phyloP scores from a whole-genome alignment of 2,888 invertebrate species.

The Sinopyrophorus schimmeli region DNA sequence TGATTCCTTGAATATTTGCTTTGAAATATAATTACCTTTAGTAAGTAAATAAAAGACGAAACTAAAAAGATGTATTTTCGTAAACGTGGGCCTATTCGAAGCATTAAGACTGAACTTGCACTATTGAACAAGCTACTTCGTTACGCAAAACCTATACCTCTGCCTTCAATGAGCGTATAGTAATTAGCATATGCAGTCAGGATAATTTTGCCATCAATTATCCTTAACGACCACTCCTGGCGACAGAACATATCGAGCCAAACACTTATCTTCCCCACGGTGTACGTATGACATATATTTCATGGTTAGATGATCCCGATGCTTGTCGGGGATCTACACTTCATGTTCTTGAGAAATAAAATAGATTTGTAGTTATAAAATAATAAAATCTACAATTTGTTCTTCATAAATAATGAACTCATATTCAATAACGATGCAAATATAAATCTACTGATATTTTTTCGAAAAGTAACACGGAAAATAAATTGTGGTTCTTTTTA shows the following conservation, averaged over 20 bases:
- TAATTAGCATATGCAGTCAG: conserved; percentile 42
- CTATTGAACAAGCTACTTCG: conserved; percentile 25
- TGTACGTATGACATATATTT: conserved; percentile 44
- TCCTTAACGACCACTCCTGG: conserved; percentile 45
- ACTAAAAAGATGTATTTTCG: too few relatives aligned
- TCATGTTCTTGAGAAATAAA: conserved; percentile 40
- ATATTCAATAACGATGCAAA: conserved; percentile 3
- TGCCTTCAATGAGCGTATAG: conserved; percentile 31
- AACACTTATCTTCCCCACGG: conserved; percentile 45
- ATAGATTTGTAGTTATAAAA: conserved; percentile 38
- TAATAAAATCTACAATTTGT: conserved; percentile 20
- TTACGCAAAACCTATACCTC: conserved; percentile 26
- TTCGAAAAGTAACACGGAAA: too few relatives aligned
- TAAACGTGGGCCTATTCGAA: too few relatives aligned
- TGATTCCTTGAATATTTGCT: too few relatives aligned
- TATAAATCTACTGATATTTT: not conserved
- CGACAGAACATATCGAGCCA: conserved; percentile 45
- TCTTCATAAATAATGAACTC: conserved; percentile 11
- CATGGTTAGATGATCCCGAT: conserved; percentile 42
- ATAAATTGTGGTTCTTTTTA: too few relatives aligned
- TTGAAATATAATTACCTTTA: conserved; percentile 12
- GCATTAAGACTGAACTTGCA: conserved; percentile 18
- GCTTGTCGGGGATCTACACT: conserved; percentile 41
- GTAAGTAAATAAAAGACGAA: conserved; percentile 17
- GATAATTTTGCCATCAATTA: conserved; percentile 47